Evolutionary conservation across 2,797 vertebrate species (phyloP), one percentile per base, ranked within the genome.

Genomic region (Macropodus opercularis): DNA sequence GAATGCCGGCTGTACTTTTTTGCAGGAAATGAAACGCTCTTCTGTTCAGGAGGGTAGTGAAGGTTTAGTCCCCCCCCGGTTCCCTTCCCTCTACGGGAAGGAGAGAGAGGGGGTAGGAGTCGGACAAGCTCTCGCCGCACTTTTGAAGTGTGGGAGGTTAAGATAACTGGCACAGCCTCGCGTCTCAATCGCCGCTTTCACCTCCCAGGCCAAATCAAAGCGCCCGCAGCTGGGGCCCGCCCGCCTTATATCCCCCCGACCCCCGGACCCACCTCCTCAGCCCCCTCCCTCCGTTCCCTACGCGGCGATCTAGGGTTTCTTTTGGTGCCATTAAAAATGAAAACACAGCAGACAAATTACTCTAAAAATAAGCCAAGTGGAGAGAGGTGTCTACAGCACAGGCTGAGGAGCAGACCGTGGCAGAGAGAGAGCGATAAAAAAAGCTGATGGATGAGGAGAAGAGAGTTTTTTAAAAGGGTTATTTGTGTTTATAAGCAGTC

Each of bases 121-220:
- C 47, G 63, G 80, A 77, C 78, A 50, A 75, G 72, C 69, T 63
- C 72, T 77, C 40, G 31, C 65, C 71, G 43, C 12, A 77, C 80
- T 89, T 94, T 94, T 94, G 92, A 95, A 92, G 93, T 92, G 92
- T 90, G 90, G 87, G 90, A 94, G 94, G 92, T 94, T 93, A 92
- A 93, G 93, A 94, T 92, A 94, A 94, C 88, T 91, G 89, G 87
- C 58, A 8, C 67, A 71, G 89, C 90, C 84, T 87, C 51, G 75
- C 85, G 86, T 91, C 92, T 91, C 84, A 87, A 80, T 87, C 73
- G 85, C 34, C 4, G 80, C 89, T 91, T 86, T 89, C 61, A 77
- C 87, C 82, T 82, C 88, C 70, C 50, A 55, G 80, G 83, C 79
- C 78, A 72, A 92, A 92, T 92, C 89, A 93, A 92, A 93, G 89